Evolutionary conservation across 2,113 vertebrate genomes (phyloP), one percentile per base, ranked within the genome.

Genomic region (Triplophysa siluroides): DNA sequence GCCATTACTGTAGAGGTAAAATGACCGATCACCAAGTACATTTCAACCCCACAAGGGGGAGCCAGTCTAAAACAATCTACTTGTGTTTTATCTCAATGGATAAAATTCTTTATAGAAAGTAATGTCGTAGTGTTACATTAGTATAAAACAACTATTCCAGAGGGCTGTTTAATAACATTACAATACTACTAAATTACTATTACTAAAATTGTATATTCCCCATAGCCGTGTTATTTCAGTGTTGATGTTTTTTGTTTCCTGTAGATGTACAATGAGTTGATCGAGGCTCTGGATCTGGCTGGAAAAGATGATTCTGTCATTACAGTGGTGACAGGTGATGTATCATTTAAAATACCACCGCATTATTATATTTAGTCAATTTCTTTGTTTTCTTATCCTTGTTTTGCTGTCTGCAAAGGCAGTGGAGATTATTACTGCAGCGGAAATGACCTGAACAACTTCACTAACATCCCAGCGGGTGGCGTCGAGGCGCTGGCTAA

Each of bases 191-290:
- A 5, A 33, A 33, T 18, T 18, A 18, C 8, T 4, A 64, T 38
- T 33, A 33, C 4, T 38, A 38, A 6, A 1, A 18, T 38, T 13
- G 33, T 38, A 47, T 43, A 5, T 26, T 62, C 7, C 23, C 33
- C 8, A 24, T 9, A 38, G 4, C 23, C n/a, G 1, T 50, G 38
- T 38, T 26, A 12, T 7, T 69, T 58, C 60, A 19, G 2, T 65
- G 60, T 10, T 26, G 0, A 24, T 73, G 60, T 54, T 64, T 52
- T 85, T 73, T n/a, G 45, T 13, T 78, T 73, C 78, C 85, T 47
- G 18, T 83, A 99, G 97, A 98, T 98, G 96, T 99, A 98, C 88
- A 84, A 83, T 1, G 97, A 98, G 85, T 92, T 98, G 70, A 92
- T 95, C 0, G 87, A 86, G 50, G 96, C 96, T 0, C 92, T 99